phyloP scores from a whole-genome alignment of 23 tunicate species.

The Trididemnum nubilum region DNA sequence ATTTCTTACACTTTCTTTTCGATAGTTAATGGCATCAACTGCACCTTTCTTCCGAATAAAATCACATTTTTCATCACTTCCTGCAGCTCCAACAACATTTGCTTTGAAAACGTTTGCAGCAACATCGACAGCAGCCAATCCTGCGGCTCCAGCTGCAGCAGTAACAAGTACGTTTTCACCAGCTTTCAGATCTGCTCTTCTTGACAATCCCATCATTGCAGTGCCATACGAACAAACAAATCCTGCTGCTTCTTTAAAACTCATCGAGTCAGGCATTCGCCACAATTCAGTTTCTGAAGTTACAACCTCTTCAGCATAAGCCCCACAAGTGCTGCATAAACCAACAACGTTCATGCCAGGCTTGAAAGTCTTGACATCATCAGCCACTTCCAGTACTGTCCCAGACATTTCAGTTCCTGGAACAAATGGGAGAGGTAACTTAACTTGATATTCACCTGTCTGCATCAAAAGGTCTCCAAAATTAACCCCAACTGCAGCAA shows the following conservation, averaged over 20 bases:
- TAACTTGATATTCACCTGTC: conserved; percentile 82
- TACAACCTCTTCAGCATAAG: conserved; percentile 85
- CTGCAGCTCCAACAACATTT: conserved; percentile 77
- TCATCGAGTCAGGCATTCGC: conserved; percentile 83
- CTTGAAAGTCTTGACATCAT: conserved; percentile 60
- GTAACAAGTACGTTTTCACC: conserved; percentile 71
- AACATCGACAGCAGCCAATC: conserved; percentile 87
- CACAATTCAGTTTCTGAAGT: conserved; percentile 48
- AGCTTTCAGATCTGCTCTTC: conserved; percentile 49
- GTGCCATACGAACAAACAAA: conserved; percentile 83
- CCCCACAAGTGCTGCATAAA: conserved; percentile 27
- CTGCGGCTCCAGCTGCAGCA: conserved; percentile 96
- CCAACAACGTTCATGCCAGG: conserved; percentile 88
- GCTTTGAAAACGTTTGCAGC: conserved; percentile 64
- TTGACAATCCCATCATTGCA: conserved; percentile 65
- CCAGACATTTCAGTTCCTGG: conserved; percentile 93
- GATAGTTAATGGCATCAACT: conserved; percentile 62
- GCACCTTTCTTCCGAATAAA: conserved; percentile 61
- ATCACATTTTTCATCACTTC: conserved; percentile 80
- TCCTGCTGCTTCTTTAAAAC: conserved; percentile 73
- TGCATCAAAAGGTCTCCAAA: conserved; percentile 79
- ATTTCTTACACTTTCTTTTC: conserved; percentile 66
- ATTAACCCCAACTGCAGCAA: conserved; percentile 80
- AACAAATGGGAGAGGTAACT: conserved; percentile 74
- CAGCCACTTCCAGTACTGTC: conserved; percentile 78